phyloP scores from a whole-genome alignment of 2,113 vertebrate species.

The Anguilla rostrata region DNA sequence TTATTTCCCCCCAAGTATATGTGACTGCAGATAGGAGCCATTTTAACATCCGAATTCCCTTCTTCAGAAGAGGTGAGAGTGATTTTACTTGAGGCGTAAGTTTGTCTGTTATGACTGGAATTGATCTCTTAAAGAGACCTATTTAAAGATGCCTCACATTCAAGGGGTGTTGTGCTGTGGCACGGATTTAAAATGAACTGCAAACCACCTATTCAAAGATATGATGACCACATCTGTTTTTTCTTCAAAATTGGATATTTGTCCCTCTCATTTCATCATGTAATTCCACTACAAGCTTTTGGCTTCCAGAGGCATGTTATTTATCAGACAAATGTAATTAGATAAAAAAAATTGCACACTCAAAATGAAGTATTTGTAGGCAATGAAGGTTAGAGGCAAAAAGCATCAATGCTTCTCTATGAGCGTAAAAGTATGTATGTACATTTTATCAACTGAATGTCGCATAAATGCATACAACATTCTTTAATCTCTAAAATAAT shows the following conservation, averaged over 20 bases:
- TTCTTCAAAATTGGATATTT: background rate
- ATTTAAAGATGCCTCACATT: conserved; percentile 13
- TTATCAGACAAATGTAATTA: conserved; percentile 20
- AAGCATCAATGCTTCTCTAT: background rate
- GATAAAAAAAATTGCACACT: conserved; percentile 2
- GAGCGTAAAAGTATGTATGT: too few species aligned
- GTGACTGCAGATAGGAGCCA: background rate
- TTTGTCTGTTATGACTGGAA: conserved; percentile 8
- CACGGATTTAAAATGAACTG: background rate
- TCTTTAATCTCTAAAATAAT: background rate
- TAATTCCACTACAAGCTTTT: conserved; percentile 1
- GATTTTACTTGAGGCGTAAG: background rate
- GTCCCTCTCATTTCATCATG: conserved; percentile 1
- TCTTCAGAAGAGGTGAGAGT: background rate
- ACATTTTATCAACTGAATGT: background rate
- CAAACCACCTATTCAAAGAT: conserved; percentile 10
- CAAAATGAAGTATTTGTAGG: conserved; percentile 9
- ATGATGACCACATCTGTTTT: conserved; percentile 14
- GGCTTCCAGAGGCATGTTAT: background rate
- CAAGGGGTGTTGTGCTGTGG: conserved; percentile 3
- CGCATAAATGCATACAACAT: background rate
- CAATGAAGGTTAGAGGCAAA: conserved; percentile 15
- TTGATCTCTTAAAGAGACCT: background rate
- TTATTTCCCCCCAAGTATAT: conserved; percentile 16
- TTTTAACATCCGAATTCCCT: conserved; percentile 15